Conservation (phyloP, 64 coral and sea anemone species). For the Astreopora myriophthalma region DNA sequence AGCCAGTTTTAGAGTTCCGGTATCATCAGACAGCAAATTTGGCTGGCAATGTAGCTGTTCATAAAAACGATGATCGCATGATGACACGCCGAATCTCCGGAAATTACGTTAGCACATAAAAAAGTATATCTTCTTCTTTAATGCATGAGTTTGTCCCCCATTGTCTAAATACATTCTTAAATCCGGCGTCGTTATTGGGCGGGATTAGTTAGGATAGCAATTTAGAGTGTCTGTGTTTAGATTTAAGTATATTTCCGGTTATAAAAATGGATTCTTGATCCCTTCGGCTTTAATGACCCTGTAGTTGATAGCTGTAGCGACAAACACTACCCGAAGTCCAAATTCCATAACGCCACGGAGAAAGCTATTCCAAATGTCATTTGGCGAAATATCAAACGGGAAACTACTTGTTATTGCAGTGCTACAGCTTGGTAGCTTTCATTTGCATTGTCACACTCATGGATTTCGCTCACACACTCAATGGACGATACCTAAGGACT, state of each 20-base stretch:
- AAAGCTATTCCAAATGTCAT: not conserved
- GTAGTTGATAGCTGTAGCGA: too few relatives aligned
- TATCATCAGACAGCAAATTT: too few relatives aligned
- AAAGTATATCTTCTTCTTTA: not conserved
- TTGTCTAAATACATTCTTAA: slow-evolving; percentile 4
- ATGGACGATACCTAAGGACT: too few relatives aligned
- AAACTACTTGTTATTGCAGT: too few relatives aligned
- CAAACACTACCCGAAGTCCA: not conserved
- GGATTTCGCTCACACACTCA: too few relatives aligned
- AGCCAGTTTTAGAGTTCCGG: not conserved
- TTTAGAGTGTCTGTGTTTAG: not conserved
- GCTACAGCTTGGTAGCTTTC: too few relatives aligned
- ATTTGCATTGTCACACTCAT: too few relatives aligned
- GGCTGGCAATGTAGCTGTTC: too few relatives aligned
- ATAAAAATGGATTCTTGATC: not conserved
- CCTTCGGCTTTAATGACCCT: too few relatives aligned
- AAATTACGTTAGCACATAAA: not conserved
- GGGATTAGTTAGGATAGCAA: not conserved
- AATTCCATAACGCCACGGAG: not conserved
- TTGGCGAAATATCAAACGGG: not conserved
- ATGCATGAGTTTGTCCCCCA: not conserved
- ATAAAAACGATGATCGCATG: too few relatives aligned
- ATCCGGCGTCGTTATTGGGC: not conserved
- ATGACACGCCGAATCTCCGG: not conserved
- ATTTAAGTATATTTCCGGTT: slow-evolving; percentile 2